These are phyloP conservation scores for Hemichromis elongatus DNA, from an alignment of 2,113 vertebrate species.

Conservation along the genomic window DNA sequence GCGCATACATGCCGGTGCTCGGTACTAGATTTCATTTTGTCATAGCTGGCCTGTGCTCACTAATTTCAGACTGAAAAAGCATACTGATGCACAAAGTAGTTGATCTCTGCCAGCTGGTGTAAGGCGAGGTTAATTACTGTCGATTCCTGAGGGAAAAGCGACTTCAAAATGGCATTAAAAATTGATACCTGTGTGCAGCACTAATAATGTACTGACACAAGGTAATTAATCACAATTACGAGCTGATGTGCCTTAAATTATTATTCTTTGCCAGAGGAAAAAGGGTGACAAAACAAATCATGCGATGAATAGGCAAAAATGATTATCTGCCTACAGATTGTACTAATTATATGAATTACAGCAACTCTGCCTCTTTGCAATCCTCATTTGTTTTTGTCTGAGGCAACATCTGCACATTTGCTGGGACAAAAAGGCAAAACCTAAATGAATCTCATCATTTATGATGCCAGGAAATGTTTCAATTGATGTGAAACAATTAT, in stretches of 20 bases:
- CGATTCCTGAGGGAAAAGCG: slow-evolving; percentile 54
- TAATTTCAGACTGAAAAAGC: slow-evolving; percentile 23
- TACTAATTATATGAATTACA: slow-evolving; percentile 74
- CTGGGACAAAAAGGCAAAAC: slow-evolving; percentile 21
- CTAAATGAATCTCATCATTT: slow-evolving; percentile 45
- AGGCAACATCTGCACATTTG: slow-evolving; percentile 46
- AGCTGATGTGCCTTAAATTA: slow-evolving; percentile 65
- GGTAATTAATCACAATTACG: slow-evolving; percentile 80
- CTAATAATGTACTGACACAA: slow-evolving; percentile 61
- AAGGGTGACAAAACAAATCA: slow-evolving; percentile 69
- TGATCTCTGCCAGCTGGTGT: slow-evolving; percentile 65
- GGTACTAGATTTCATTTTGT: slow-evolving; percentile 3
- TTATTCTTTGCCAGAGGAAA: slow-evolving; percentile 66
- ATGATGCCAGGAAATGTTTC: slow-evolving; percentile 20
- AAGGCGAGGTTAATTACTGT: slow-evolving; percentile 69
- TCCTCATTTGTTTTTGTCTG: slow-evolving; percentile 60
- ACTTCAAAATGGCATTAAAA: slow-evolving; percentile 62
- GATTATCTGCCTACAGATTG: slow-evolving; percentile 67
- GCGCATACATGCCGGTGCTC: neutral
- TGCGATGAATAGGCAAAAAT: slow-evolving; percentile 66
- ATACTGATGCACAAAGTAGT: slow-evolving; percentile 37
- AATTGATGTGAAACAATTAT: neutral
- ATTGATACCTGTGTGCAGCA: slow-evolving; percentile 71
- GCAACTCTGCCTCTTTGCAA: slow-evolving; percentile 50
- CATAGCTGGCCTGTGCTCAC: neutral